Evolutionary conservation across 2,888 invertebrate species (phyloP).

Genomic region (Eustalomyia histrio): DNA sequence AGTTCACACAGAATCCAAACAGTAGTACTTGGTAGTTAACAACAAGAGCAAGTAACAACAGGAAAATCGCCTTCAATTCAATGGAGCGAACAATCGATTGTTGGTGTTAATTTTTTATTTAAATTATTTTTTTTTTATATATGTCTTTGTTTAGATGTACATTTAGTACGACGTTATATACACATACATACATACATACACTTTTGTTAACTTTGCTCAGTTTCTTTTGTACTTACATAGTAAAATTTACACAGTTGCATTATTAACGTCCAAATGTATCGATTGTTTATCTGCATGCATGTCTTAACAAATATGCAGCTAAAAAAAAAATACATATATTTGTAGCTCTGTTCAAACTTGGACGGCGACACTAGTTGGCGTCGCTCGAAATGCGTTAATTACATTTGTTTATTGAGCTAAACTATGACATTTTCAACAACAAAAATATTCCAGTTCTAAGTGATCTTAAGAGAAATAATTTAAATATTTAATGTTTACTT

Average conservation of each 20-base stretch:
- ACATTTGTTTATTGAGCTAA: constrained; percentile 43
- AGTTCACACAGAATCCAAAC: constrained; percentile 52
- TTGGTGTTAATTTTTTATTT: constrained; percentile 63
- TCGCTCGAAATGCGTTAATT: constrained; percentile 63
- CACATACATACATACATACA: background rate
- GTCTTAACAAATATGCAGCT: constrained; percentile 8
- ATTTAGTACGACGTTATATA: background rate
- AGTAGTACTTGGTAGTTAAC: constrained; percentile 46
- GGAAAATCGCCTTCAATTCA: constrained; percentile 61
- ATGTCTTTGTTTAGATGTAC: constrained; percentile 33
- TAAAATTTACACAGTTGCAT: constrained; percentile 56
- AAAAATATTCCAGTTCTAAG: background rate
- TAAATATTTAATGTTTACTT: background rate
- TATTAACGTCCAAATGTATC: constrained; percentile 26
- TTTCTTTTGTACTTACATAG: background rate
- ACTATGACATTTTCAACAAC: background rate
- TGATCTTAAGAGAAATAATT: background rate
- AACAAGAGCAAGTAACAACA: constrained; percentile 29
- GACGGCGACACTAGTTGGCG: constrained; percentile 62
- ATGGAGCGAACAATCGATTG: constrained; percentile 59
- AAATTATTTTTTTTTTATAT: constrained; percentile 43
- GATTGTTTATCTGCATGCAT: constrained; percentile 8
- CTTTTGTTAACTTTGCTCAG: background rate
- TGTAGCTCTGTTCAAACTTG: constrained; percentile 29
- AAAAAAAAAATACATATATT: background rate